Evolutionary conservation across 1,140 invertebrate species (phyloP), one percentile per base, ranked within the genome.

Genomic region (Lepidurus apus): DNA sequence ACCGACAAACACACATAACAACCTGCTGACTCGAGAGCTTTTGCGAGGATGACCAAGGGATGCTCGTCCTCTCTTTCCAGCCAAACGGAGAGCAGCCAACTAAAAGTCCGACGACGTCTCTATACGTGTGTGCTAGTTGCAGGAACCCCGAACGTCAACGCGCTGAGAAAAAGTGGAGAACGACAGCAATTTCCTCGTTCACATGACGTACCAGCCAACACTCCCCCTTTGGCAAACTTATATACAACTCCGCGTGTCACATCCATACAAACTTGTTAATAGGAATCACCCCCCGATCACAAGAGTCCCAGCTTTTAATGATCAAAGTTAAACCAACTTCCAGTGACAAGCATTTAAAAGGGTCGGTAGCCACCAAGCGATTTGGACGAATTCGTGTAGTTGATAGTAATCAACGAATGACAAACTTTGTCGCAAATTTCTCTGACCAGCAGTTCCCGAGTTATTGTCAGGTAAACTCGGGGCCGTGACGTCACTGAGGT

Each of bases 1-100:
- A 65, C 53, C 53, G 21, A 65, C 53, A 65, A 65, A 65, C 4
- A 65, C 53, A 65, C 53, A 65, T 65, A 65, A 65, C 53, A 65
- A 65, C 53, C 9, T 65, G 53, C 53, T 65, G 53, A 65, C 53
- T 65, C 53, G 53, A 17, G 13, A 65, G 9, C 53, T 65, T 65
- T 21, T n/a, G 17, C 8, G 13, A 65, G 53, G 21, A 65, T 65
- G 53, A 65, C 53, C 53, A 65, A 65, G 21, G 13, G 53, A 21
- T 34, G 21, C 53, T 65, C 17, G 53, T 7, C 21, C 13, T 5
- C 13, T 47, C 1, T 21, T 13, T 13, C 21, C 6, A 65, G 8
- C 17, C 17, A 17, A 65, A 17, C 17, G 53, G 8, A 7, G 21
- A 13, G 53, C 17, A 65, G 21, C 53, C 53, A n/a, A 65, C 53